Evolutionary conservation across 1,140 invertebrate species (phyloP).

Genomic region (Tetramorium parvispinum): DNA sequence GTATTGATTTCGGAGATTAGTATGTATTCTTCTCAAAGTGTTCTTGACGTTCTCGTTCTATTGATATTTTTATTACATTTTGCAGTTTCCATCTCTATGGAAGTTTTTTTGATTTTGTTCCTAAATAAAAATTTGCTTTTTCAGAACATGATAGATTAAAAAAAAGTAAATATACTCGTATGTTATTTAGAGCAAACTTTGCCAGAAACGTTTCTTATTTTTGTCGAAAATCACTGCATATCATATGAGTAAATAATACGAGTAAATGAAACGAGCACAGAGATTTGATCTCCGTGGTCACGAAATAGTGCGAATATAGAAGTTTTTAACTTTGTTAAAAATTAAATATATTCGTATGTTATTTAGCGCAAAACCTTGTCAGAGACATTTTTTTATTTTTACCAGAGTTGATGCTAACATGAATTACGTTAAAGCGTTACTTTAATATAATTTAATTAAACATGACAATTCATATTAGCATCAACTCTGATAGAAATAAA

Average conservation of each 20-base stretch:
- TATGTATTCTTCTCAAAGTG: neutral
- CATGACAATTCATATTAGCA: neutral
- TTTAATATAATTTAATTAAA: neutral
- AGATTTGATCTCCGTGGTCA: neutral
- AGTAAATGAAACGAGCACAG: neutral
- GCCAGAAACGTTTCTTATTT: neutral
- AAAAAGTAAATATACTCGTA: neutral
- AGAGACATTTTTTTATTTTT: neutral
- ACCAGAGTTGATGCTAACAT: neutral
- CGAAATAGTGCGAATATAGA: neutral
- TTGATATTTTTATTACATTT: neutral
- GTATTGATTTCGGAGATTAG: too few species aligned
- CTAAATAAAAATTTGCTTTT: slow-evolving; percentile 8
- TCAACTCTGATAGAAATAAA: neutral
- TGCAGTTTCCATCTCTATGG: neutral
- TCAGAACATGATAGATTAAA: neutral
- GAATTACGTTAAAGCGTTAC: neutral
- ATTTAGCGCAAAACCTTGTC: neutral
- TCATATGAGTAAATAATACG: neutral
- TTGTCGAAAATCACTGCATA: neutral
- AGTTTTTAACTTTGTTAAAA: neutral
- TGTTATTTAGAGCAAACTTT: neutral
- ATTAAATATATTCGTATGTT: neutral
- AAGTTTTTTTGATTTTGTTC: neutral
- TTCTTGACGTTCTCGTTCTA: too few species aligned